Evolutionary conservation across 2,113 vertebrate genomes (phyloP), one percentile per base, ranked within the genome.

Genomic region (Silurus meridionalis): DNA sequence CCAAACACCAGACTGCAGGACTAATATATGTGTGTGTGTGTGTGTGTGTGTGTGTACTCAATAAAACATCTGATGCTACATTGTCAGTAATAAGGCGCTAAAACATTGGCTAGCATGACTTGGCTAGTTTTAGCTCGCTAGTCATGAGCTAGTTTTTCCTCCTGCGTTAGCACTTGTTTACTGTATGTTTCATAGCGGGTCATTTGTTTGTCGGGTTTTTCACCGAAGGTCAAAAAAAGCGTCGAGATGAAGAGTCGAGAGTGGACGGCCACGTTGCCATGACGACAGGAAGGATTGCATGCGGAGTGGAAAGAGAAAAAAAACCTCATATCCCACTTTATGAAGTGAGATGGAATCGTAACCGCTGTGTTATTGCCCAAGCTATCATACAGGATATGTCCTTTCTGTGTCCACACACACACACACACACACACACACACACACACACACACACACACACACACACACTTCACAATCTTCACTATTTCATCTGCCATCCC

Each of bases 271-370:
- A 23, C 13, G 77, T 86, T 81, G 85, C 85, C 71, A 85, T 89
- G 88, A 89, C 88, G 82, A 89, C 85, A 84, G 46, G 53, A 71
- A 23, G 67, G 25, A 57, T 53, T 64, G 66, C 23, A 14, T 58
- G 57, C 15, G 48, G 1, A n/a, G 23, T 46, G 77, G 74, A 37
- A 37, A 2, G 2, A 37, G 28, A 37, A 37, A 37, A 5, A 17
- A 37, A 78, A 53, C 79, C 69, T 77, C 58, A 86, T 83, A 77
- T 79, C 78, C 52, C 25, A 7, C 55, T 58, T 82, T 83, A 82
- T 84, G 61, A 63, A 67, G 63, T 61, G 75, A 71, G 82, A 83
- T 83, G 53, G 67, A 83, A 83, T 83, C 69, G 55, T 66, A 37
- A 64, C 82, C 11, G 53, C 82, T 74, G 82, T 58, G 46, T 83